phyloP scores from a whole-genome alignment of 92 coral and sea anemone genomes.

The Porites evermanni region DNA sequence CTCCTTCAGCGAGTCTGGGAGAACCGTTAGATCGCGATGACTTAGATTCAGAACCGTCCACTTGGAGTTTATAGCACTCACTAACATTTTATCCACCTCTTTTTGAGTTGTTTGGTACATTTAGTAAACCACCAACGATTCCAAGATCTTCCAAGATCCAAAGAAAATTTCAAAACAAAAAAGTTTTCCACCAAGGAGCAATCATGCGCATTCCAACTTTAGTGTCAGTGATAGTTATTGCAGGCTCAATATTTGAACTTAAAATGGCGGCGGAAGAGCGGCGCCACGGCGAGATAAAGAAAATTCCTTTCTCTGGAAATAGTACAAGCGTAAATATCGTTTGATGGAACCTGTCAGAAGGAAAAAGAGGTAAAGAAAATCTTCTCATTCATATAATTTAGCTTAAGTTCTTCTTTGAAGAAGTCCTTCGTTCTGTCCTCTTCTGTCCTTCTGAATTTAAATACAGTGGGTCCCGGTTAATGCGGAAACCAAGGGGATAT shows the following conservation, averaged over 20 bases:
- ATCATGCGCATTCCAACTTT: constrained; percentile 17
- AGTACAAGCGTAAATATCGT: background rate
- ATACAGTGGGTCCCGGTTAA: too few species aligned
- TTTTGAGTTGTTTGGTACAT: constrained; percentile 90
- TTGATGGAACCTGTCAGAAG: constrained; percentile 9
- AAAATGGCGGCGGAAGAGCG: background rate
- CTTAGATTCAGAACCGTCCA: constrained; percentile 80
- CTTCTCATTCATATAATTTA: background rate
- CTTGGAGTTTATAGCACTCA: constrained; percentile 67
- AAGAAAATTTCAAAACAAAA: background rate
- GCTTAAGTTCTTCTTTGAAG: background rate
- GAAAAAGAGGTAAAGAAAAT: constrained; percentile 12
- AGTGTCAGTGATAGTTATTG: constrained; percentile 16
- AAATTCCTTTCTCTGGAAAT: background rate
- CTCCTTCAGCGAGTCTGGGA: constrained; percentile 82
- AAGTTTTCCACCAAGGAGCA: background rate
- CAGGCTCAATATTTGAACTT: background rate
- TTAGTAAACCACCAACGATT: background rate
- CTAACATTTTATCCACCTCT: constrained; percentile 80
- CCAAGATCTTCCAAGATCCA: background rate
- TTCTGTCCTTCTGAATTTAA: too few species aligned
- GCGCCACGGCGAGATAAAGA: background rate
- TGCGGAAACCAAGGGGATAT: too few species aligned
- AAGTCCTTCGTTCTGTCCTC: too few species aligned
- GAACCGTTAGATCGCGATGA: constrained; percentile 89